Base-by-base conservation (phyloP, 2,888 invertebrate genomes). In the Conchocele bisecta region DNA sequence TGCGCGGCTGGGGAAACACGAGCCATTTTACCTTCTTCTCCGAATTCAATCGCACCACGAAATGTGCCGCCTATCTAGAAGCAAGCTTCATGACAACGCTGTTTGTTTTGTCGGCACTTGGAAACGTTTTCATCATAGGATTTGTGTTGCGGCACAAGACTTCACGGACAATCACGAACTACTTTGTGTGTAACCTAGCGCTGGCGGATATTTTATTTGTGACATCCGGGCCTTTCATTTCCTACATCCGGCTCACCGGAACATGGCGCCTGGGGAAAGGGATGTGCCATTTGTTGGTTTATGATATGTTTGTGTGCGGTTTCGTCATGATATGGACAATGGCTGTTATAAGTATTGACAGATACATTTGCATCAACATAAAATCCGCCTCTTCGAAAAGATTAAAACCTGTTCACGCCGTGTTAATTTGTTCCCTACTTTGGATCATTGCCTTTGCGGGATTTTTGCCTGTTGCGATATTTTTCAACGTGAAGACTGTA, bases 281-380 rank as follows among this genome's bases (percentile, higher is more conserved):
- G 6, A 56, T 81, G n/a, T 88, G 88, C 41, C 75, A 76, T 22
- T 26, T 81, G 15, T 37, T 86, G 46, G 78, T 75, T 33, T 84
- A 82, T 41, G 28, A 67, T 7, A 64, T 82, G 59, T 81, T 80
- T 24, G 79, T 83, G 9, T 83, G 85, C 41, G 82, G 76, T 3
- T 69, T 76, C 42, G 83, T 82, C 11, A 80, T 82, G 59, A 81
- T 85, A 22, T 86, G 87, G 86, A 86, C 85, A 0, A 84, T 87
- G 86, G 78, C 83, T 0, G 65, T 79, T 24, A 86, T 87, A 15
- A 84, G 86, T 50, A 68, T 84, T 7, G 87, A 87, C 61, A 70
- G 86, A 44, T 84, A 83, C 51, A 57, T 82, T 1, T 82, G 82
- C 31, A 85, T 84, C 28, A 82, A 82, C 3, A 26, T 31, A n/a